A percentile compares a stretch with the other conserved stretches of the same genome.
Conservation (phyloP, 2,797 vertebrate genomes). For the Rousettus madagascariensis region DNA sequence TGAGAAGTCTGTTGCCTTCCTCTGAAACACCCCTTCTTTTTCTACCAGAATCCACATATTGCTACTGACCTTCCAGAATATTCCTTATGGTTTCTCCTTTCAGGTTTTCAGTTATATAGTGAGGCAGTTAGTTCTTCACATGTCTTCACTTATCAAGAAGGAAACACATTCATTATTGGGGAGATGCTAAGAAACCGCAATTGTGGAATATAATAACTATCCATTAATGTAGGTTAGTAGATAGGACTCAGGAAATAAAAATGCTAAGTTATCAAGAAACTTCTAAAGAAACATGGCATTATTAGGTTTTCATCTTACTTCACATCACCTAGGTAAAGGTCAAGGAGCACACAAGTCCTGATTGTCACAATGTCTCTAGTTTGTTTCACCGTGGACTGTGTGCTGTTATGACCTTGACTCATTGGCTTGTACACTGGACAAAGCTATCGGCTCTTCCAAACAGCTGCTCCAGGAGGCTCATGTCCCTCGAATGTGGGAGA, state of each 20-base stretch:
- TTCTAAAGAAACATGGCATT: neutral
- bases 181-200: neutral
- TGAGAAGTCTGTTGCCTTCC: neutral
- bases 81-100: neutral
- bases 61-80: neutral
- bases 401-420: neutral
- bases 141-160: neutral
- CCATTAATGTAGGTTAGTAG: neutral
- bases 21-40: neutral
- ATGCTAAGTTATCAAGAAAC: neutral
- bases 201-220: neutral
- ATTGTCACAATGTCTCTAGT: neutral
- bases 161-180: neutral
- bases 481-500: fast-evolving
- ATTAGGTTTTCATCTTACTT: neutral
- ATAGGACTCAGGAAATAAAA: neutral
- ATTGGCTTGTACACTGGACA: neutral
- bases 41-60: neutral
- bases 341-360: neutral
- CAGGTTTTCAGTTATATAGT: neutral
- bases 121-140: neutral
- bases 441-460: neutral
- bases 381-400: neutral
- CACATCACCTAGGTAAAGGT: neutral
- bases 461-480: fast-evolving